Conservation (phyloP, 2,888 invertebrate genomes). For the Ormyrus pomaceus region DNA sequence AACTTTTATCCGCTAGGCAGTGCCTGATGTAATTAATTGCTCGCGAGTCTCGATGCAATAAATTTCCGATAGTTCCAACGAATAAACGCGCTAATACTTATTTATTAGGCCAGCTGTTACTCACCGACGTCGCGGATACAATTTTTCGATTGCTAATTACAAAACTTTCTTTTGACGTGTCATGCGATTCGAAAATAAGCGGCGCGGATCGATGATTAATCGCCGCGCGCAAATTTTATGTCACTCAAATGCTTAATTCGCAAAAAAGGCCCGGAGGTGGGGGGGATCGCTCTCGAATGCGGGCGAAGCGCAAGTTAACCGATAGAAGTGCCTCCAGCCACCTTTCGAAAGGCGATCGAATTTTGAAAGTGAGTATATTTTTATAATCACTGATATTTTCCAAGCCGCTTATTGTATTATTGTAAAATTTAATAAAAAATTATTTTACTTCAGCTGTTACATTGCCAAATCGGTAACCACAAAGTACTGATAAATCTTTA, state of each 20-base stretch:
- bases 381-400: not conserved
- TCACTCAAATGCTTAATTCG: conserved; percentile 44
- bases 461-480: not conserved
- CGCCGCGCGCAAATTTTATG: conserved; percentile 39
- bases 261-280: conserved; percentile 27
- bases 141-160: not conserved
- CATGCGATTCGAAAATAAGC: conserved; percentile 15
- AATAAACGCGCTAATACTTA: not conserved
- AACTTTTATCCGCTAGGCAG: no score
- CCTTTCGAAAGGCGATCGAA: not conserved
- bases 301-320: conserved; percentile 11
- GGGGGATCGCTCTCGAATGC: conserved; percentile 23
- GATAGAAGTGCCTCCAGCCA: not conserved
- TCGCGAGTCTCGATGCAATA: no score
- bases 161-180: conserved; percentile 12
- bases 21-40: no score
- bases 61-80: no score
- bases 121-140: not conserved
- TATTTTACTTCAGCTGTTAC: not conserved
- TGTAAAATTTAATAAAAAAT: not conserved
- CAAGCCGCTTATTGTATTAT: not conserved
- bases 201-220: conserved; percentile 45
- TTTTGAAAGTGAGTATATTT: not conserved
- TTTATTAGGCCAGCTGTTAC: not conserved
- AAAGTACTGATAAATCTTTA: no score